Evolutionary conservation across 2,797 vertebrate genomes (phyloP).

Genomic region (Vultur gryphus): DNA sequence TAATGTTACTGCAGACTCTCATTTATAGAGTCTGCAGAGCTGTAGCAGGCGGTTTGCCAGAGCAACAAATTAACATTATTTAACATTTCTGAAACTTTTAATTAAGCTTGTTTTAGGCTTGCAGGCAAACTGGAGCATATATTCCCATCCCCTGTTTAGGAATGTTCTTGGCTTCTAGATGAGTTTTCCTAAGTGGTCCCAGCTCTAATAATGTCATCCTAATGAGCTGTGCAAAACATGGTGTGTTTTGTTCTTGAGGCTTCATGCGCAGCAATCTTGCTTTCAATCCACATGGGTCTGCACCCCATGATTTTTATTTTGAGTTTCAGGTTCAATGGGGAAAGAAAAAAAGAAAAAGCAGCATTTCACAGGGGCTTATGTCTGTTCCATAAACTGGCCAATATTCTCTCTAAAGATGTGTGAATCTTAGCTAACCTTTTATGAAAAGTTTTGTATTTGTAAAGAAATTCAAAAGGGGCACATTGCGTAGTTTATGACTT

Average conservation of each 20-base stretch:
- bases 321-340: not conserved
- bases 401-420: conserved; percentile 28
- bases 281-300: not conserved
- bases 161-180: conserved; percentile 44
- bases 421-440: conserved; percentile 32
- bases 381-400: not conserved
- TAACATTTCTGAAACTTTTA: conserved; percentile 65
- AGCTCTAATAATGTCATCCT: conserved; percentile 50
- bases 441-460: conserved; percentile 9
- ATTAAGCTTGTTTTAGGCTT: conserved; percentile 55
- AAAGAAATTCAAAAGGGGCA: conserved; percentile 35
- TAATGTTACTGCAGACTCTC: not conserved
- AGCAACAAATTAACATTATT: conserved; percentile 52
- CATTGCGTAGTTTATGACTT: conserved; percentile 29
- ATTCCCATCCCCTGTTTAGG: not conserved
- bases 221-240: conserved; percentile 43
- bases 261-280: not conserved
- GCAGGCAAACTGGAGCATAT: conserved; percentile 22
- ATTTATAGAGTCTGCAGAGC: not conserved
- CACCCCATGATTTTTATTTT: conserved; percentile 37
- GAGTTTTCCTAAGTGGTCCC: conserved; percentile 48
- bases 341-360: not conserved
- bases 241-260: conserved; percentile 10
- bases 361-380: not conserved
- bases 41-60: conserved; percentile 33